phyloP scores from a whole-genome alignment of 2,888 invertebrate genomes.

The Erynnis tages region DNA sequence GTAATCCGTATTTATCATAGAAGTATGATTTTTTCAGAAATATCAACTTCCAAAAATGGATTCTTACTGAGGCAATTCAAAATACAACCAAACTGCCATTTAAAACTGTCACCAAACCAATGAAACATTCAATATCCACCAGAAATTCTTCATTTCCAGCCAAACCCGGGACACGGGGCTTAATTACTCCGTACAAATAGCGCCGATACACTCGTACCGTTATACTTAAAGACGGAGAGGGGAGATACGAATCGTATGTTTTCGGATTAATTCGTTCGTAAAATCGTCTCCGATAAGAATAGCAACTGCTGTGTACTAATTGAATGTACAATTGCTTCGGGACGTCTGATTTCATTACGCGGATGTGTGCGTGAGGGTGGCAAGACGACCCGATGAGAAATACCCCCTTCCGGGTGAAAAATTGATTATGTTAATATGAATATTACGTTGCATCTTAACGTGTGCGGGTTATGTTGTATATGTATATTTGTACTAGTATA shows the following conservation, averaged over 20 bases:
- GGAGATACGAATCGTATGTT: conserved; percentile 80
- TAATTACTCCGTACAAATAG: conserved; percentile 75
- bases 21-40: no score
- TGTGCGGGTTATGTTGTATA: background rate
- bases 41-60: no score
- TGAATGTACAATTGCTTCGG: conserved; percentile 79
- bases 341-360: conserved; percentile 77
- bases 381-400: conserved; percentile 42
- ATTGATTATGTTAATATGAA: conserved; percentile 31
- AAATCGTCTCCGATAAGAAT: conserved; percentile 82
- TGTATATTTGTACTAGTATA: background rate
- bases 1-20: no score
- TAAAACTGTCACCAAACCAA: no score
- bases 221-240: conserved; percentile 56
- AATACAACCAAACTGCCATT: no score
- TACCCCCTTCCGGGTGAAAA: conserved; percentile 34
- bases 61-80: no score
- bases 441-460: conserved; percentile 13
- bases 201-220: conserved; percentile 63
- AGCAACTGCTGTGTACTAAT: conserved; percentile 79
- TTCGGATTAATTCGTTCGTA: conserved; percentile 82
- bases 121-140: no score
- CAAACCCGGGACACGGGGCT: conserved; percentile 37
- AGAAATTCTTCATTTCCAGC: no score
- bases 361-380: conserved; percentile 53